A percentile compares a stretch with the other conserved stretches of the same genome.
phyloP scores from a whole-genome alignment of 2,888 invertebrate species.

The Phytoseiulus persimilis region DNA sequence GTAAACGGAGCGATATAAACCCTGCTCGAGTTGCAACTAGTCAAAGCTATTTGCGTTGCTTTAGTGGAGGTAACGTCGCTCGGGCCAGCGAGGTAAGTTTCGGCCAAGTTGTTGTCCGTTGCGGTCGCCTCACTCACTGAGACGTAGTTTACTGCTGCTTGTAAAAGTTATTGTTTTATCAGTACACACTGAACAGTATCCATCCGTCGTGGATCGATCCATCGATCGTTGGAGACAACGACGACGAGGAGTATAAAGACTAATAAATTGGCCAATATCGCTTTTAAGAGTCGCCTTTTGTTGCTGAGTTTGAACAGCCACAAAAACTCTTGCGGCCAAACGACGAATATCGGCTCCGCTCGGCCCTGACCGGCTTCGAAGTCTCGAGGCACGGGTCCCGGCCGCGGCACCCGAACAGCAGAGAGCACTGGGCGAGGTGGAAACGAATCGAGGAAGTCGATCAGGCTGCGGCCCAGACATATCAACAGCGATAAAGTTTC shows the following conservation, averaged over 20 bases:
- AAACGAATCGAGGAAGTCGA: background rate
- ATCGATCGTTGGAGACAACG: background rate
- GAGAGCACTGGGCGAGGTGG: background rate
- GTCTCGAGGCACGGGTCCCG: background rate
- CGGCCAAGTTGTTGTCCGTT: background rate
- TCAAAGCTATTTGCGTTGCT: background rate
- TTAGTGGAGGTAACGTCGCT: background rate
- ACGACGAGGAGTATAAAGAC: constrained; percentile 17
- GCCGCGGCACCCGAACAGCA: background rate
- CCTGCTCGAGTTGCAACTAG: background rate
- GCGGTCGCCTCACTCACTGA: background rate
- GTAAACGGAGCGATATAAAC: background rate
- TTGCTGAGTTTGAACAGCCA: background rate
- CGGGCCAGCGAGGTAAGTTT: background rate
- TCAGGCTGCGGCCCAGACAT: background rate
- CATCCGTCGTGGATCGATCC: background rate
- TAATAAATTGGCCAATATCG: constrained; percentile 36
- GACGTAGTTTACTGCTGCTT: background rate
- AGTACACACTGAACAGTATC: constrained; percentile 12
- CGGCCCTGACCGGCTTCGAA: too few relatives aligned
- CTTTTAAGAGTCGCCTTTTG: constrained; percentile 6
- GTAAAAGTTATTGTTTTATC: constrained; percentile 36
- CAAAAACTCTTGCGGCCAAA: background rate
- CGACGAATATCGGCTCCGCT: background rate
- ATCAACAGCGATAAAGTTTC: background rate